Base-by-base conservation (phyloP, 2,797 vertebrate genomes). In the Carcharodon carcharias region DNA sequence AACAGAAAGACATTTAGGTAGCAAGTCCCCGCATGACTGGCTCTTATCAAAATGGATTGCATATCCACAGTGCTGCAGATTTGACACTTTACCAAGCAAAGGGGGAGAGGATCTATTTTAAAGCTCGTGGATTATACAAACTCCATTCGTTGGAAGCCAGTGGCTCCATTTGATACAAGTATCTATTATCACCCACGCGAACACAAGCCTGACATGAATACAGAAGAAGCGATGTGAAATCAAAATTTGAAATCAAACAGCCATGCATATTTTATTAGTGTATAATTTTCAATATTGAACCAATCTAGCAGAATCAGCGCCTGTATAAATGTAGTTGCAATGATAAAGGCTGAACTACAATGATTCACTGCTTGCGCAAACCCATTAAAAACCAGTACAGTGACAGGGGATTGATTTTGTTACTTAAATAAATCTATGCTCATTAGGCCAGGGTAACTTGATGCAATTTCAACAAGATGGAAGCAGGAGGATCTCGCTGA, bases 21-120 rank as follows among this genome's bases (percentile, higher is more conserved):
- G 96, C 97, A 97, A 97, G 96, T 96, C 96, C 96, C 96, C 97
- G 97, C 97, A 96, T 96, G 96, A 97, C 96, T 97, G 96, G 96
- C 93, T 89, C 96, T 97, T 97, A 97, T 97, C 97, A 96, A 97
- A 97, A 97, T 96, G 97, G 96, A 97, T 97, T 97, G 93, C 96
- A 97, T 96, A 96, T 71, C 96, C 96, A 95, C 95, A 8, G 88
- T 96, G 96, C 96, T 65, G 96, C 97, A 96, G 95, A 96, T 97
- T 96, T 96, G 96, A 77, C 97, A 97, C 96, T 95, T 96, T 96
- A 96, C 23, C 96, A 80, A 96, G 97, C n/a, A 71, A 63, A 6
- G 63, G 23, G 69, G 14, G 14, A 56, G 26, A 77, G 50, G 28
- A n/a, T 95, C 28, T 9, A 26, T 95, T 73, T 92, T n/a, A 56